phyloP scores from a whole-genome alignment of 30 jellyfish, hydroid and myxozoan species.

The Pelagia noctiluca region DNA sequence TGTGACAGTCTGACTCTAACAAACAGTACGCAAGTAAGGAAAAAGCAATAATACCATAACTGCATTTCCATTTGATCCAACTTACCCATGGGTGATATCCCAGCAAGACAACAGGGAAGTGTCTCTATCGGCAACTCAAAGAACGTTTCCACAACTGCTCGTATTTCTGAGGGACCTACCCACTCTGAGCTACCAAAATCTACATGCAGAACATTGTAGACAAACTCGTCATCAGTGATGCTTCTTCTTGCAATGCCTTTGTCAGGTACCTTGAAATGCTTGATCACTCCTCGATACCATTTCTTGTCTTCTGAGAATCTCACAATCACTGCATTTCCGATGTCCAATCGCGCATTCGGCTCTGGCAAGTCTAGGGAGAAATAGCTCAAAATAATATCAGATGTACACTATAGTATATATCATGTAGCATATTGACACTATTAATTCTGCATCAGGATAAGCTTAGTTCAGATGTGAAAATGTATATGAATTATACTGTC shows the following conservation, averaged over 20 bases:
- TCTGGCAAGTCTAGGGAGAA: constrained; percentile 16
- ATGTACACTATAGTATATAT: neutral
- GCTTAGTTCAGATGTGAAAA: too few species aligned
- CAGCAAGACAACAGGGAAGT: constrained; percentile 92
- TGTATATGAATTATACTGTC: too few species aligned
- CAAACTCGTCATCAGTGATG: constrained; percentile 24
- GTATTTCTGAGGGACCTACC: constrained; percentile 51
- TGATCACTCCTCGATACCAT: constrained; percentile 90
- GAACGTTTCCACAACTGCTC: constrained; percentile 83
- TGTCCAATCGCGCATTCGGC: constrained; percentile 40
- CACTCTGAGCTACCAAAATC: constrained; percentile 95
- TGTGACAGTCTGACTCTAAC: too few species aligned
- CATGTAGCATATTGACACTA: too few species aligned
- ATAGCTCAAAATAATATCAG: neutral
- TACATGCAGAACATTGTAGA: constrained; percentile 75
- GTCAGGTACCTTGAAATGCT: constrained; percentile 27
- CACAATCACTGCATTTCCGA: constrained; percentile 83
- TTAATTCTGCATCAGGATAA: too few species aligned
- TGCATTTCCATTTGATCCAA: too few species aligned
- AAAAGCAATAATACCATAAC: too few species aligned
- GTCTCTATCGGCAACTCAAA: constrained; percentile 94
- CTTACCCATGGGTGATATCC: constrained; percentile 78
- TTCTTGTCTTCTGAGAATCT: constrained; percentile 71
- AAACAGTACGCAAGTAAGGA: too few species aligned
- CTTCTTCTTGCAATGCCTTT: too few species aligned